These are phyloP conservation scores for Nettapus auritus DNA, from an alignment of 2,113 vertebrate genomes.

Conservation along the genomic window DNA sequence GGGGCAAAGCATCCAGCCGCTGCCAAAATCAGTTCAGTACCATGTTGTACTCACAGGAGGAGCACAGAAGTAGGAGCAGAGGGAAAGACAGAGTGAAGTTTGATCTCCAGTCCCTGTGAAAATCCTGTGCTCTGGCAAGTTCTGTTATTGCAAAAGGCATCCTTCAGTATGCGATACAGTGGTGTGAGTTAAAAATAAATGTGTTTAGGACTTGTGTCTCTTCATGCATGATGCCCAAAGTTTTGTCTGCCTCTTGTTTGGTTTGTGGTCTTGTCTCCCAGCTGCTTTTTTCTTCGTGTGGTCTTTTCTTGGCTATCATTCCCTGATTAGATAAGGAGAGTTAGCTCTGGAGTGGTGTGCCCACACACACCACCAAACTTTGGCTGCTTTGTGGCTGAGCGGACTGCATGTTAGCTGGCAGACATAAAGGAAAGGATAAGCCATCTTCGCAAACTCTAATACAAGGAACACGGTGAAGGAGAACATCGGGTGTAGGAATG, in stretches of 20 bases:
- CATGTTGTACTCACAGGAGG: neutral
- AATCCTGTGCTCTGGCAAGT: neutral
- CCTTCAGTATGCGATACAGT: neutral
- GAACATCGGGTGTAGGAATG: neutral
- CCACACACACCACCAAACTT: no score
- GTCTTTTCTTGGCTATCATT: neutral
- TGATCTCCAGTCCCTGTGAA: neutral
- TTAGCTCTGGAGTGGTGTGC: neutral
- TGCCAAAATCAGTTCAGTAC: neutral
- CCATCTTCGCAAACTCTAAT: neutral
- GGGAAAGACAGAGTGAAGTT: neutral
- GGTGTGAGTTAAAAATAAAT: conserved; percentile 8
- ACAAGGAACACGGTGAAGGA: neutral
- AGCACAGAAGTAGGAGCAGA: neutral
- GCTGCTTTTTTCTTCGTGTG: neutral
- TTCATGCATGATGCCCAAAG: neutral
- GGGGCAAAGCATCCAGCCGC: neutral
- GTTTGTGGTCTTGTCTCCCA: neutral
- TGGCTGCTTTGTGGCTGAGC: neutral
- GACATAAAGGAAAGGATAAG: neutral
- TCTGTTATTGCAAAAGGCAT: conserved; percentile 13
- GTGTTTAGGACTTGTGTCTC: neutral
- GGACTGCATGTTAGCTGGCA: neutral
- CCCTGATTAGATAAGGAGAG: neutral
- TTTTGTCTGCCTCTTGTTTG: neutral